phyloP scores from a whole-genome alignment of 1,140 invertebrate species.

The Dinothrombium tinctorium region DNA sequence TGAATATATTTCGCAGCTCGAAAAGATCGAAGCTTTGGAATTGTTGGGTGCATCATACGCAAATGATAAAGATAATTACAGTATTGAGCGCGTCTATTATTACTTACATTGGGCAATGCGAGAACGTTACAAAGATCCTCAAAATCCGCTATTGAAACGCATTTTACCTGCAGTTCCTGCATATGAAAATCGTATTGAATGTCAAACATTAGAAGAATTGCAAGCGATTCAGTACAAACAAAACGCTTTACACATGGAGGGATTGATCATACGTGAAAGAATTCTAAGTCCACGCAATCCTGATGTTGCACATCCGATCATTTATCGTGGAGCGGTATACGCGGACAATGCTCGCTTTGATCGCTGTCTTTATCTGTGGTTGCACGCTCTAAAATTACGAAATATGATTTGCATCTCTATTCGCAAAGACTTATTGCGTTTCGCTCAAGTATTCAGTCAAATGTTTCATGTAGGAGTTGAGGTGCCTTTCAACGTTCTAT shows the following conservation, averaged over 20 bases:
- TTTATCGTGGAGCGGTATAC: conserved; percentile 75
- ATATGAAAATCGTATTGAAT: conserved; percentile 64
- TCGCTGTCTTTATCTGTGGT: too few relatives aligned
- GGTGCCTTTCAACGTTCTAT: too few relatives aligned
- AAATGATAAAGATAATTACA: conserved; percentile 83
- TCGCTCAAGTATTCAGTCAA: too few relatives aligned
- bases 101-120: conserved; percentile 68
- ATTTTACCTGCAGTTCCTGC: conserved; percentile 42
- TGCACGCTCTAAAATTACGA: too few relatives aligned
- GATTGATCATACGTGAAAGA: conserved; percentile 68
- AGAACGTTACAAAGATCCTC: conserved; percentile 25
- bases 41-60: conserved; percentile 83
- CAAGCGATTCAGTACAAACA: conserved; percentile 70
- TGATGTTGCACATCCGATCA: conserved; percentile 84
- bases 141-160: conserved; percentile 43
- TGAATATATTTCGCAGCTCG: conserved; percentile 62
- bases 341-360: too few relatives aligned
- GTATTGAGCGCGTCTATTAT: conserved; percentile 51
- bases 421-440: too few relatives aligned
- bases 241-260: conserved; percentile 89
- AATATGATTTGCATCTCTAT: too few relatives aligned
- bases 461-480: too few relatives aligned
- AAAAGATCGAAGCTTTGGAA: conserved; percentile 71
- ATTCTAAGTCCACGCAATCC: conserved; percentile 75
- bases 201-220: conserved; percentile 44